Conservation (phyloP, 37 sponge, comb jelly and placozoan genomes). For the Corticium candelabrum region DNA sequence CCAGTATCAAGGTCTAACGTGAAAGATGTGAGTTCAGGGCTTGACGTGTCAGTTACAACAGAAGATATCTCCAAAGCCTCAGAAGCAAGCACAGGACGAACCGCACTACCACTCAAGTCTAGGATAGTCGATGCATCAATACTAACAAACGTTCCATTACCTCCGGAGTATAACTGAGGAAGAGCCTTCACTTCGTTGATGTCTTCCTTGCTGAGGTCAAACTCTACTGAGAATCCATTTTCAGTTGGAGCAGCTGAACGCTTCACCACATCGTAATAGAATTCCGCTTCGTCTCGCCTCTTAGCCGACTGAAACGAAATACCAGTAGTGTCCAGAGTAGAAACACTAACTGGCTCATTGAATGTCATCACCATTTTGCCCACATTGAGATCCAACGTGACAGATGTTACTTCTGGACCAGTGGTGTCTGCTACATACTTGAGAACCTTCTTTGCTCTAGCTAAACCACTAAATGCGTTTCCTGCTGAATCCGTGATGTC, state of each 20-base stretch:
- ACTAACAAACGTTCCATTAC: not conserved
- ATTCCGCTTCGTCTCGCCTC: not conserved
- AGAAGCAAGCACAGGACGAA: slow-evolving; percentile 11
- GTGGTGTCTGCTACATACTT: not conserved
- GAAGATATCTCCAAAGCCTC: slow-evolving; percentile 16
- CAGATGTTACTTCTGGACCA: not conserved
- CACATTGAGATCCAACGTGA: slow-evolving; percentile 42
- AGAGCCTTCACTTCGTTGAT: slow-evolving; percentile 58
- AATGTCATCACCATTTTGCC: slow-evolving; percentile 38
- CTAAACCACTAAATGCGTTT: not conserved
- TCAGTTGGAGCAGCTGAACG: not conserved
- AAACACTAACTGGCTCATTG: slow-evolving; percentile 49
- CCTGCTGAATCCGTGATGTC: not conserved
- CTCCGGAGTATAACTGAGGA: not conserved
- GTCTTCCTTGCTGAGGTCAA: slow-evolving; percentile 33
- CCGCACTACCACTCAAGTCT: slow-evolving; percentile 9
- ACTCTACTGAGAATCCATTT: not conserved
- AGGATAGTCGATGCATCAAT: not conserved
- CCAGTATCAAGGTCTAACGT: not conserved
- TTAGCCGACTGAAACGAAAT: not conserved
- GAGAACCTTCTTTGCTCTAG: not conserved
- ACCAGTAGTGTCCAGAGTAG: not conserved
- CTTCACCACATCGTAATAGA: not conserved
- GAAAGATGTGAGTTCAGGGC: slow-evolving; percentile 27
- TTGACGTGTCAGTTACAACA: slow-evolving; percentile 32